These are phyloP conservation scores for Xestia rhomboidea DNA, from an alignment of 2,888 invertebrate genomes.

Conservation along the genomic window DNA sequence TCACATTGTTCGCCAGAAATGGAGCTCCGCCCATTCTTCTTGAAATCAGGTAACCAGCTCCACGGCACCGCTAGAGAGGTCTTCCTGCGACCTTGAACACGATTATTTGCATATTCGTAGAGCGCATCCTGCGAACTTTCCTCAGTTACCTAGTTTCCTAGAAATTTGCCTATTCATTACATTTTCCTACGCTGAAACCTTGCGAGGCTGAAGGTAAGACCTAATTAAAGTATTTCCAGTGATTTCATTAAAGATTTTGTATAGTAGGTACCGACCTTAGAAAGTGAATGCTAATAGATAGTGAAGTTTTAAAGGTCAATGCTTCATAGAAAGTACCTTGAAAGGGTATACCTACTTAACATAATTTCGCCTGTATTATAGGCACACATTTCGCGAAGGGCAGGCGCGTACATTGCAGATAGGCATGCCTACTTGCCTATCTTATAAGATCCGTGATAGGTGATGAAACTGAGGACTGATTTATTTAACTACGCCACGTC, in stretches of 20 bases:
- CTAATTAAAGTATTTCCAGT: conserved; percentile 10
- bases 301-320: background rate
- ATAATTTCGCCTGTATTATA: background rate
- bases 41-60: background rate
- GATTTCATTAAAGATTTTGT: background rate
- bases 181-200: conserved; percentile 7
- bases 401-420: background rate
- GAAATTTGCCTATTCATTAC: background rate
- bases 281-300: background rate
- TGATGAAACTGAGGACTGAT: no score
- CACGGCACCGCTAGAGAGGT: background rate
- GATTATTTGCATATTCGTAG: background rate
- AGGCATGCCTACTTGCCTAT: background rate
- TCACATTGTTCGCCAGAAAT: no score
- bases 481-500: no score
- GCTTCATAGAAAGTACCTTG: background rate
- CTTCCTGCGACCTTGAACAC: background rate
- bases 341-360: background rate
- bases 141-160: background rate
- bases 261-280: background rate
- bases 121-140: background rate
- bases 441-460: background rate
- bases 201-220: background rate
- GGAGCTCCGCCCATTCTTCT: no score
- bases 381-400: background rate